Evolutionary conservation across 2,113 vertebrate species (phyloP), one percentile per base, ranked within the genome.

Genomic region (Nettapus auritus): DNA sequence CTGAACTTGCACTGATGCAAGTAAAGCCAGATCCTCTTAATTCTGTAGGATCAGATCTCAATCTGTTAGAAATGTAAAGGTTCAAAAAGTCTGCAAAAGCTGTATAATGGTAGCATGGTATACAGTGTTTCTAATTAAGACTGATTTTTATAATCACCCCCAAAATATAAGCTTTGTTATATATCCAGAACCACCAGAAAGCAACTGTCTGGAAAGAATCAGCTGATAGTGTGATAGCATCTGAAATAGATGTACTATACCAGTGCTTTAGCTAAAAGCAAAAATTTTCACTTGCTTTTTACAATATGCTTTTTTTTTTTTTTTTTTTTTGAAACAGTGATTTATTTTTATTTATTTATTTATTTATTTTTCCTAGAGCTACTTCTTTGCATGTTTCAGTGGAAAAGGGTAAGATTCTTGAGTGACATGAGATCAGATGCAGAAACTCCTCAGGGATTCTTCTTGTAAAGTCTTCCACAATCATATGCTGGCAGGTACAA

Each of bases 401-500:
- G 17, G 55, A 73, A 89, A 90, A 92, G 42, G 28, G 3, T 75
- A 62, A 69, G 66, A 19, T 75, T 34, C 34, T 79, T 94, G 70
- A 91, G 21, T 79, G 89, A 74, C 59, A 22, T 68, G 9, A 77
- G 50, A 85, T 94, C 12, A 88, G 69, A 88, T 34, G 20, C 50
- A 63, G 40, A 69, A 84, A 80, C 11, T 82, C 82, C 67, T 89
- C 40, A 38, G 89, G 59, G 91, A 82, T 56, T 31, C 20, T 55
- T 71, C 67, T 77, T 89, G 36, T 67, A 69, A 86, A 96, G 59
- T 13, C 44, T 82, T 94, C 87, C 80, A 55, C 91, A 86, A 89
- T 85, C n/a, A 46, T 62, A 85, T 34, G n/a, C 68, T 93, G 63
- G 59, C 50, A 73, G 13, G 2, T 59, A 55, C 25, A 70, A 57